Evolutionary conservation across 2,888 invertebrate genomes (phyloP), one percentile per base, ranked within the genome.

Genomic region (Nomada lathburiana): DNA sequence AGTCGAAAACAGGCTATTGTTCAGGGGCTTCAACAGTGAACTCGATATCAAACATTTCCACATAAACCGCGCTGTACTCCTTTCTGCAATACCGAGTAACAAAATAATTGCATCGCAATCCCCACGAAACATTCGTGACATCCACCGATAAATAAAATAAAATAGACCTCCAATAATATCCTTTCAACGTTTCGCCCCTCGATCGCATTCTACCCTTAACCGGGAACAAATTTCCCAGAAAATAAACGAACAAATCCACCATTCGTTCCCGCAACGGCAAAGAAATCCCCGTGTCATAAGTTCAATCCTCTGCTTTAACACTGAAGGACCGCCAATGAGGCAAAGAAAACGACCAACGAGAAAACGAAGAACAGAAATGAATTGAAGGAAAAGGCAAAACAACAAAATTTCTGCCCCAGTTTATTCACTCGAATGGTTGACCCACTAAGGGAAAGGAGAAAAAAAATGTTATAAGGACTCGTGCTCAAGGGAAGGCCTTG

Each of bases 381-480:
- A 4, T 3, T 0, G 11, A 2, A 44, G 20, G 16, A 11, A 2
- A 18, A 44, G 10, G 10, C n/a, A 16, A 68, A 7, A 16, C 23
- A 44, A 1, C 0, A n/a, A 13, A 1, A 23, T 13, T 3, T 36
- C n/a, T 5, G 23, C 13, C 20, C 10, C 13, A 36, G 20, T 53
- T 63, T 26, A 42, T 36, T n/a, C 26, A 47, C 42, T 18, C 9
- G 42, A 42, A 52, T 20, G 26, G 2, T 20, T 20, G 53, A 75
- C 76, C 29, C 52, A 74, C 18, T 47, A 20, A 42, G 36, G 7
- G 36, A 36, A 36, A 7, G 36, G 3, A 47, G 16, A 47, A 13
- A 47, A 44, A 53, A 44, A 52, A 59, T 16, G 71, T 42, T 67
- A 74, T 47, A 74, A 44, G 16, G n/a, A 10, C 20, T 2, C 0